Conservation (phyloP, 2,888 invertebrate species). For the Harpalus rufipes region DNA sequence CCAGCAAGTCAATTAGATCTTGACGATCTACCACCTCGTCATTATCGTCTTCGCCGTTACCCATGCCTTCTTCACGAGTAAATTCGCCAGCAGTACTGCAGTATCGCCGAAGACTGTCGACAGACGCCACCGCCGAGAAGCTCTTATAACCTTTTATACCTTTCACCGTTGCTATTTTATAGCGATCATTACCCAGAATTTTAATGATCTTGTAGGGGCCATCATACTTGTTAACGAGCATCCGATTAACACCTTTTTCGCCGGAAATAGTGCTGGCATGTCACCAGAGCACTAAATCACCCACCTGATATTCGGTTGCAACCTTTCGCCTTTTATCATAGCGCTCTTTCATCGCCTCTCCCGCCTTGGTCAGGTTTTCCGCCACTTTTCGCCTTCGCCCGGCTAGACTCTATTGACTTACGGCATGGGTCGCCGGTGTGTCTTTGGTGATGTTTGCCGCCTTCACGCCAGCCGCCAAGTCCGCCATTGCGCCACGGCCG, state of each 20-base stretch:
- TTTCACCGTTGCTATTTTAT: conserved; percentile 68
- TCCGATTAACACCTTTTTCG: conserved; percentile 68
- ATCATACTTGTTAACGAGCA: conserved; percentile 68
- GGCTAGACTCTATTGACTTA: not conserved
- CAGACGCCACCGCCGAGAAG: conserved; percentile 42
- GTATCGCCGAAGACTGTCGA: conserved; percentile 55
- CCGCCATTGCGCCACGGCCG: conserved; percentile 68
- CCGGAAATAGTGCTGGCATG: conserved; percentile 57
- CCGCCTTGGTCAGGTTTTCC: too few relatives aligned
- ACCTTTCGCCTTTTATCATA: too few relatives aligned
- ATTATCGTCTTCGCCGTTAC: too few relatives aligned
- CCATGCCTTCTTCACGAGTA: too few relatives aligned
- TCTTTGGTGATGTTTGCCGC: not conserved
- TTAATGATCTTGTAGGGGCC: conserved; percentile 68
- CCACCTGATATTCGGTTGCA: too few relatives aligned
- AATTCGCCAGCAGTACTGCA: conserved; percentile 12
- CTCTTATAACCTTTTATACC: conserved; percentile 63
- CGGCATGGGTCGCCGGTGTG: not conserved
- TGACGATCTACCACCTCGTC: too few relatives aligned
- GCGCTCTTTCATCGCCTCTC: too few relatives aligned
- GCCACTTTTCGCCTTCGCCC: conserved; percentile 67
- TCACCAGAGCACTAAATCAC: conserved; percentile 69
- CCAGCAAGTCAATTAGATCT: too few relatives aligned
- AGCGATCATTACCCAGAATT: conserved; percentile 68
- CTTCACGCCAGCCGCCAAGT: conserved; percentile 65